These are phyloP conservation scores for Macroteleia sp. DNA, from an alignment of 2,888 invertebrate genomes.

Conservation along the genomic window DNA sequence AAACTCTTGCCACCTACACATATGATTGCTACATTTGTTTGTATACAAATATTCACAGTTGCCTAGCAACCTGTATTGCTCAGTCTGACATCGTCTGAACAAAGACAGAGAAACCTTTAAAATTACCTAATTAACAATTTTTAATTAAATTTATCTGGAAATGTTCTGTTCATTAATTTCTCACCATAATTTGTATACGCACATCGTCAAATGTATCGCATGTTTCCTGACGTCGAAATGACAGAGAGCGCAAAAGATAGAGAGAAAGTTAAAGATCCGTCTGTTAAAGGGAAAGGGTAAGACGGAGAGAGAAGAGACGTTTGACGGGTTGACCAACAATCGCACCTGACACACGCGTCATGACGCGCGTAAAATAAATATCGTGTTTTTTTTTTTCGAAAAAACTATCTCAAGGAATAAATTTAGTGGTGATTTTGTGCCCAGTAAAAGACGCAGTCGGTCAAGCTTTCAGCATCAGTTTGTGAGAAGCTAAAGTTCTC, in stretches of 20 bases:
- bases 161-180: too few species aligned
- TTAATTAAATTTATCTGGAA: too few species aligned
- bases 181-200: too few species aligned
- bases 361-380: constrained; percentile 43
- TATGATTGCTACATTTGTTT: constrained; percentile 18
- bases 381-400: neutral
- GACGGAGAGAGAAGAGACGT: neutral
- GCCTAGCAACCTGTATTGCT: constrained; percentile 15
- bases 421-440: neutral
- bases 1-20: constrained; percentile 8
- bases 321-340: constrained; percentile 17
- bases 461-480: too few species aligned
- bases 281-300: constrained; percentile 3
- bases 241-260: too few species aligned
- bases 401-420: neutral
- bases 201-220: too few species aligned
- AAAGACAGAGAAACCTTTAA: too few species aligned
- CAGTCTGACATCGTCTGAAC: too few species aligned
- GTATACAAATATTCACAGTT: constrained; percentile 29
- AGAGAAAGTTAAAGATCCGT: too few species aligned
- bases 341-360: constrained; percentile 49
- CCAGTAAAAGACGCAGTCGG: neutral
- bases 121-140: too few species aligned
- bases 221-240: too few species aligned
- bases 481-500: too few species aligned